Base-by-base conservation (phyloP, 2,888 invertebrate species). In the Marasmarcha lunaedactyla region DNA sequence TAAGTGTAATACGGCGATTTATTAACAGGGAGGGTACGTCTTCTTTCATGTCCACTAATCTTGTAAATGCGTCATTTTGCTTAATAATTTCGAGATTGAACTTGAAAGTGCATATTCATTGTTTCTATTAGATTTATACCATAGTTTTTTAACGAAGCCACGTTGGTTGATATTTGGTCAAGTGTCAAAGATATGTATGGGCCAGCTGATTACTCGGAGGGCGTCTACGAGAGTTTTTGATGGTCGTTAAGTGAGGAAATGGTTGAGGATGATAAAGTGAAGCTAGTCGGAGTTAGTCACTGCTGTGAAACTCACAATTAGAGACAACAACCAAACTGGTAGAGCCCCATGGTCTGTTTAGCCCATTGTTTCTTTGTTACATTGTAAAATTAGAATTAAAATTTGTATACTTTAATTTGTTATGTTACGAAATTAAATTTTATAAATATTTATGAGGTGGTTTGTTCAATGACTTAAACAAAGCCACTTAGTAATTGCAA, bases 61-160 rank as follows among this genome's bases (percentile, higher is more conserved):
- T 71, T 68, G 76, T 76, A 79, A 83, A 83, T 84, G 84, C 84
- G 84, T 84, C 79, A 84, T 83, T 79, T 78, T 78, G 76, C 71
- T 63, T 62, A 73, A 76, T 74, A 76, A 59, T 68, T 63, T 68
- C 50, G 52, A 56, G 54, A 61, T 60, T 57, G 52, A 58, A 57
- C 55, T 58, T 52, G 48, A 57, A 64, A 62, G 54, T 48, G 59
- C 52, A 56, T 53, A 57, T 57, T n/a, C 60, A 58, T 52, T 41
- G 47, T 54, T 46, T 41, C 47, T 47, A 44, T 49, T 9, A 7
- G 30, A n/a, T 30, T n/a, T 30, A 30, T 30, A 2, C 11, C 11
- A 30, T 4, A 7, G n/a, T 4, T 10, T 20, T 20, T 5, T 5
- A 11, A 3, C 2, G n/a, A 9, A 4, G 30, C 30, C 30, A 30